Percentiles rank a stretch among this genome's conserved stretches.
These are phyloP conservation scores for Nothocercus julius DNA, from an alignment of 2,113 vertebrate species.

Conservation along the genomic window DNA sequence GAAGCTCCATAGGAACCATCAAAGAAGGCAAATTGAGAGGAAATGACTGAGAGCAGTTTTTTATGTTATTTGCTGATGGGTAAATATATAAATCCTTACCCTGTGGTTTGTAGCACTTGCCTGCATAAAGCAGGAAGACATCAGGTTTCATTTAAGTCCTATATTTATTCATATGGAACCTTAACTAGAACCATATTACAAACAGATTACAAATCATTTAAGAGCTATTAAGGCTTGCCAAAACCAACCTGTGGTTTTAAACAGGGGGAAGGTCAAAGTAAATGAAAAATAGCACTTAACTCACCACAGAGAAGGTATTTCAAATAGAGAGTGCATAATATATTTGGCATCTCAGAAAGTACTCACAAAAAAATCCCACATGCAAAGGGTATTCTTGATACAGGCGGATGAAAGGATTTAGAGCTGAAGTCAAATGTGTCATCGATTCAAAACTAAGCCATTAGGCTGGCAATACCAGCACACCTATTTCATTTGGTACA, in stretches of 20 bases:
- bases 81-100: not conserved
- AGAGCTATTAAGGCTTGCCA: conserved; percentile 23
- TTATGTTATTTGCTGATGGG: not conserved
- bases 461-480: not conserved
- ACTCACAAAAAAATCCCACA: not conserved
- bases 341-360: not conserved
- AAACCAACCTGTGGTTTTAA: conserved; percentile 16
- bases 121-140: not conserved
- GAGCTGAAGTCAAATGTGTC: not conserved
- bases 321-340: not conserved
- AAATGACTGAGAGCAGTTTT: not conserved
- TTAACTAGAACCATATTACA: conserved; percentile 1
- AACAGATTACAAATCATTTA: conserved; percentile 20
- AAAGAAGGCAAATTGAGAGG: not conserved
- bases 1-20: not conserved
- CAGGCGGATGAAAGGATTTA: not conserved
- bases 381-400: not conserved
- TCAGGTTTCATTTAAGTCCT: conserved; percentile 33
- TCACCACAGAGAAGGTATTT: not conserved
- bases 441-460: not conserved
- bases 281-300: not conserved
- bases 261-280: not conserved
- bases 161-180: conserved; percentile 23
- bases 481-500: not conserved
- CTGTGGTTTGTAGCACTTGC: not conserved